phyloP scores from a whole-genome alignment of 2,113 vertebrate genomes.

The Gadus chalcogrammus region DNA sequence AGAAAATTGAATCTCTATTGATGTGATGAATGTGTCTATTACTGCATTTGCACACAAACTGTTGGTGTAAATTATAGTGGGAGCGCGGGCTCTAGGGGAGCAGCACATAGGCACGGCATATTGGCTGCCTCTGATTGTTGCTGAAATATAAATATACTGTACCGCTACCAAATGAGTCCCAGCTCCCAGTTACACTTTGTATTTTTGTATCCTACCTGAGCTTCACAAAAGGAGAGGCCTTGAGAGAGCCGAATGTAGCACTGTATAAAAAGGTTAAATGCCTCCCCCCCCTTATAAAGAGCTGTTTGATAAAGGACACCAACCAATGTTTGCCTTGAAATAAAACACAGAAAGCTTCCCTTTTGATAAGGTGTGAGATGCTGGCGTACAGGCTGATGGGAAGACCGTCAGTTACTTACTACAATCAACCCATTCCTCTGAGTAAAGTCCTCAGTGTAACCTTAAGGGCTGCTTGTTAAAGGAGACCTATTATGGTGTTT shows the following conservation, averaged over 20 bases:
- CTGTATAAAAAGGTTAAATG: slow-evolving; percentile 73
- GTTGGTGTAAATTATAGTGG: slow-evolving; percentile 95
- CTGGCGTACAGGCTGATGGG: no score
- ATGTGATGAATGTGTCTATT: slow-evolving; percentile 99
- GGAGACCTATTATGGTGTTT: no score
- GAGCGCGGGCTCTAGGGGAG: slow-evolving; percentile 79
- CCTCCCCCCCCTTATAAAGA: slow-evolving; percentile 42
- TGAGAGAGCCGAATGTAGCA: slow-evolving; percentile 67
- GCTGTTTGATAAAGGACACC: slow-evolving; percentile 61
- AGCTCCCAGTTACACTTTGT: slow-evolving; percentile 51
- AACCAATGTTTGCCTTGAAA: slow-evolving; percentile 57
- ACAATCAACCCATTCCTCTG: no score
- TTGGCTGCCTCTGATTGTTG: slow-evolving; percentile 87
- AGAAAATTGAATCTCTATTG: slow-evolving; percentile 98
- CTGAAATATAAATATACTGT: slow-evolving; percentile 82
- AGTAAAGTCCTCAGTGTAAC: no score
- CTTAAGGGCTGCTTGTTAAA: no score
- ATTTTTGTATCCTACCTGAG: slow-evolving; percentile 48
- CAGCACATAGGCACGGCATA: slow-evolving; percentile 89
- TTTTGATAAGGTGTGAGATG: slow-evolving; percentile 42
- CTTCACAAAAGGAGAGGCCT: slow-evolving; percentile 69
- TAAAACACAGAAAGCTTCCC: slow-evolving; percentile 47
- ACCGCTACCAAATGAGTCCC: slow-evolving; percentile 64
- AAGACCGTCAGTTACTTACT: not conserved
- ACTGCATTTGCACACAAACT: slow-evolving; percentile 97